phyloP scores from a whole-genome alignment of 2,888 invertebrate genomes.

The Lamellibrachia satsuma region DNA sequence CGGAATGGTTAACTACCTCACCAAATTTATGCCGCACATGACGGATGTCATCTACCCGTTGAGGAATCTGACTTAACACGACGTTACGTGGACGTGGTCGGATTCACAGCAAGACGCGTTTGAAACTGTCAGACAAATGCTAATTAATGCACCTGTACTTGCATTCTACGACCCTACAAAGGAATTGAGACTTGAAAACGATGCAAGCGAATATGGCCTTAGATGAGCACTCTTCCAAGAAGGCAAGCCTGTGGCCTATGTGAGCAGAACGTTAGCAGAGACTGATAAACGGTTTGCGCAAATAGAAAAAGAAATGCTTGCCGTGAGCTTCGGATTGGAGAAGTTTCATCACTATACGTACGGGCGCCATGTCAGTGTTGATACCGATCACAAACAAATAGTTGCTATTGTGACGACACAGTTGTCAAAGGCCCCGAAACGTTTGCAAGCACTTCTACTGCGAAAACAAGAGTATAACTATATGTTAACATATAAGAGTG shows the following conservation, averaged over 20 bases:
- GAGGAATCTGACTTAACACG: conserved; percentile 37
- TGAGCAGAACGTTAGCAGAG: conserved; percentile 32
- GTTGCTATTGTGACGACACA: conserved; percentile 22
- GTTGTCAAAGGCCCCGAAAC: no score
- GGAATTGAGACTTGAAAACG: conserved; percentile 31
- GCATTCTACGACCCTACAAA: no score
- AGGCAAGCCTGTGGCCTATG: conserved; percentile 38
- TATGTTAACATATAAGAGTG: no score
- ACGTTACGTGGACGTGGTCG: conserved; percentile 24
- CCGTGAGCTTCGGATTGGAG: conserved; percentile 33
- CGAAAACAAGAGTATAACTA: no score
- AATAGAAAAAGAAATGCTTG: conserved; percentile 43
- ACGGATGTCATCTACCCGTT: conserved; percentile 35
- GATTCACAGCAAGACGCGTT: conserved; percentile 34
- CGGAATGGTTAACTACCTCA: conserved; percentile 39
- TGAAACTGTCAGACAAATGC: conserved; percentile 29
- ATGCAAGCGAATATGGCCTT: conserved; percentile 44
- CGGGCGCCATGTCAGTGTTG: conserved; percentile 23
- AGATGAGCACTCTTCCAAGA: conserved; percentile 41
- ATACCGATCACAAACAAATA: conserved; percentile 32
- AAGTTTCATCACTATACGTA: conserved; percentile 38
- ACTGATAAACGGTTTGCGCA: conserved; percentile 40
- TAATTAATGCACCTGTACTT: conserved; percentile 30
- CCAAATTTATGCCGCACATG: conserved; percentile 37
- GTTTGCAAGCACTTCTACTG: no score